Base-by-base conservation (phyloP, 2,113 vertebrate genomes). In the Dromaius novaehollandiae region DNA sequence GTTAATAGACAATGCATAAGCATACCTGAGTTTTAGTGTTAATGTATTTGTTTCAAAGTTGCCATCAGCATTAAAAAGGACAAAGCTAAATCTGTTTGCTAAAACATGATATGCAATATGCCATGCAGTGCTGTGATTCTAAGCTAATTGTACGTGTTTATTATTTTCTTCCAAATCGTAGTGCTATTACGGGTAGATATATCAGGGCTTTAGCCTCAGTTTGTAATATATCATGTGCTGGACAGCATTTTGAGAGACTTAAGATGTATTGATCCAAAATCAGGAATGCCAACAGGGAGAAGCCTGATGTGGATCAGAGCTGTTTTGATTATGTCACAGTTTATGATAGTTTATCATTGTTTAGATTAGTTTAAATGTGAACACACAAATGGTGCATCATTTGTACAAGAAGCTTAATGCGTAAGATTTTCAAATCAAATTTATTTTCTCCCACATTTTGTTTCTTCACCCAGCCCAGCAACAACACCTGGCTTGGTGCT, bases 1-100 rank as follows among this genome's bases (percentile, higher is more conserved):
- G 94, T 95, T 98, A 98, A 97, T 97, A 98, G 93, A 93, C 65
- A 90, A 83, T 60, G 61, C 1, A 0, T 82, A 92, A 96, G 91
- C 89, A 80, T 93, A 97, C 96, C 97, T 97, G 93, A 93, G 95
- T 96, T 98, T 97, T 97, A 96, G 95, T 96, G 93, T 95, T 97
- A 97, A 88, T 69, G 13, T 96, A 96, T 95, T 97, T 94, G 94
- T 97, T 97, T 97, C 86, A 84, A 90, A 97, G 90, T 96, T 94
- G 66, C 87, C 93, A 68, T 68, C 95, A 96, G 95, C 78, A 79
- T 92, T 95, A 87, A 94, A 88, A 97, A 96, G 79, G 88, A 88
- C 95, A 97, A 95, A 98, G 93, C 96, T 97, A 96, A 97, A 95
- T 96, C 88, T 88, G 77, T 63, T 92, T 98, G 94, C 96, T 98